Evolutionary conservation across 2,888 invertebrate species (phyloP).

Genomic region (Aphrophora alni): DNA sequence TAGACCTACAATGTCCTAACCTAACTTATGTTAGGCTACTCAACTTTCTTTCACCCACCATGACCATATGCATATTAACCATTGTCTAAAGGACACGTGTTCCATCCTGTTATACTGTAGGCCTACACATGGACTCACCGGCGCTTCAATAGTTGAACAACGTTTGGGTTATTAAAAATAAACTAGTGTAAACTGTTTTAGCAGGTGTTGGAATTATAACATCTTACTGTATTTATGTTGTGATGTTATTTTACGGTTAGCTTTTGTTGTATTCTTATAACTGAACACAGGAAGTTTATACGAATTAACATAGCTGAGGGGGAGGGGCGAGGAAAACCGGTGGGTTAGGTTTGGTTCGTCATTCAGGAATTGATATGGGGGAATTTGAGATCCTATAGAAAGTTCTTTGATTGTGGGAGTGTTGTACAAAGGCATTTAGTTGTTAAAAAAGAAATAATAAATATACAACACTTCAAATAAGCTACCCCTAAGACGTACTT

Average conservation of each 20-base stretch:
- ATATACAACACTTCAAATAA: too few species aligned
- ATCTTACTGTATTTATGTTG: neutral
- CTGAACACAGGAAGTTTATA: neutral
- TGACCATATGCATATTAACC: neutral
- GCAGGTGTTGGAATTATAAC: neutral
- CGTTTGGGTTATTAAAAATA: neutral
- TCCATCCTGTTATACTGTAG: too few species aligned
- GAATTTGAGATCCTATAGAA: neutral
- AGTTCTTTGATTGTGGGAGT: neutral
- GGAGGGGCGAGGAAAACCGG: neutral
- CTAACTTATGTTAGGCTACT: neutral
- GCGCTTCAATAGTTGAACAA: too few species aligned
- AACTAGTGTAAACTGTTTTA: neutral
- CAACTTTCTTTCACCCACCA: neutral
- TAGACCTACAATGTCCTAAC: neutral
- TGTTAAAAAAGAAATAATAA: neutral
- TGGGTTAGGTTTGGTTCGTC: neutral
- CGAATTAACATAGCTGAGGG: neutral
- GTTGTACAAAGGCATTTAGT: neutral
- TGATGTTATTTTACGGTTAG: neutral
- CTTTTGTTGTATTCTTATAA: neutral
- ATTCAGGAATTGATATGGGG: neutral
- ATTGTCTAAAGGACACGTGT: neutral
- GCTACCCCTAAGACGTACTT: too few species aligned
- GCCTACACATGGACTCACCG: neutral